Conservation (phyloP, 2,113 vertebrate species). For the Oxyura jamaicensis region DNA sequence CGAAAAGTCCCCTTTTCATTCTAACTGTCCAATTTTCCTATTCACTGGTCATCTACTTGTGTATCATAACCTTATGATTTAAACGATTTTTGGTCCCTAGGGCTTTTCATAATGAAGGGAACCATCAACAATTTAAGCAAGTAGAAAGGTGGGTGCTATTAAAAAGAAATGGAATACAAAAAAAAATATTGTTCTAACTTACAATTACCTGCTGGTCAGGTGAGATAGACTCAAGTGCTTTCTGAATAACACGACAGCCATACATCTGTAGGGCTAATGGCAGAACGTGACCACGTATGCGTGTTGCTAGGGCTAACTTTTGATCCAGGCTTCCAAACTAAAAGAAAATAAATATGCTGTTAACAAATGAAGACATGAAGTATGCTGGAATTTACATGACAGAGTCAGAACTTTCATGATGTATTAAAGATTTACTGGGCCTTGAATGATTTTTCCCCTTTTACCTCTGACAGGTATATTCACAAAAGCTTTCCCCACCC, state of each 20-base stretch:
- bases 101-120: neutral
- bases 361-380: neutral
- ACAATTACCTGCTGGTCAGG: conserved; percentile 99
- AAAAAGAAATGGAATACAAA: neutral
- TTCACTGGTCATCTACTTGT: neutral
- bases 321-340: conserved; percentile 97
- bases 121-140: neutral
- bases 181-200: conserved; percentile 82
- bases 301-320: conserved; percentile 92
- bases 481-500: neutral
- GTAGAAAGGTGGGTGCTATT: neutral
- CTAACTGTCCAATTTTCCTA: neutral
- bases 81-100: neutral
- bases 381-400: neutral
- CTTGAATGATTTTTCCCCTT: neutral
- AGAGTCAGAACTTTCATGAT: neutral
- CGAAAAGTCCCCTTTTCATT: neutral
- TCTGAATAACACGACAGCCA: conserved; percentile 95
- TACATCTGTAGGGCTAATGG: conserved; percentile 96
- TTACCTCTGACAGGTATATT: neutral
- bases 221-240: conserved; percentile 95
- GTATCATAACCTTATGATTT: neutral
- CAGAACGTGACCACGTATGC: conserved; percentile 94
- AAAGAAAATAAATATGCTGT: conserved; percentile 16
- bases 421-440: rapidly evolving